Percentiles rank a stretch among this genome's conserved stretches.
phyloP scores from a whole-genome alignment of 2,113 vertebrate species.

The Semnornis frantzii region DNA sequence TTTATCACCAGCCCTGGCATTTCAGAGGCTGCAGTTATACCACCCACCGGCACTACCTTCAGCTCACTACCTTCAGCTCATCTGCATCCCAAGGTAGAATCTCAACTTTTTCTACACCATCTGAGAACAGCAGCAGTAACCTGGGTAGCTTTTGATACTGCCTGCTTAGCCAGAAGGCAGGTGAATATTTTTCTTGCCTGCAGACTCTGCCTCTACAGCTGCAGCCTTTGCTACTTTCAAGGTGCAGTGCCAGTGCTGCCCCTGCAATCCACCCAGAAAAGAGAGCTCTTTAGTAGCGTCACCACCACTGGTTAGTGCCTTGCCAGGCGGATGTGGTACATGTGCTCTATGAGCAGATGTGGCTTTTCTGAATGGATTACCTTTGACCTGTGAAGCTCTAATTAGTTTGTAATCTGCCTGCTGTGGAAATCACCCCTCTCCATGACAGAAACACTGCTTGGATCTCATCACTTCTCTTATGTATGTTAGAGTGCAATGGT shows the following conservation, averaged over 20 bases:
- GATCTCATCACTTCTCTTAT: neutral
- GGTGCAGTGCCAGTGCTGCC: neutral
- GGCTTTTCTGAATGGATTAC: neutral
- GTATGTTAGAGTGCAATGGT: neutral
- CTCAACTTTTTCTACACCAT: neutral
- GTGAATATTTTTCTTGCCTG: neutral
- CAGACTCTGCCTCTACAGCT: neutral
- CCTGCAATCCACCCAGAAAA: neutral
- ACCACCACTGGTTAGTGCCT: neutral
- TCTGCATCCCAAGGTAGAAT: neutral
- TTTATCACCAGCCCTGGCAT: neutral
- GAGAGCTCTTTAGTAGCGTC: neutral
- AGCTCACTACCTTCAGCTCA: neutral
- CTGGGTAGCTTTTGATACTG: neutral
- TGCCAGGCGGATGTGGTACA: accelerated
- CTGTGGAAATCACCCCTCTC: neutral
- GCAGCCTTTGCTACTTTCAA: neutral
- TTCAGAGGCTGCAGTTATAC: neutral
- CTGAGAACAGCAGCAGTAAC: neutral
- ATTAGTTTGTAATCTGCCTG: neutral
- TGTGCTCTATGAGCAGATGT: neutral
- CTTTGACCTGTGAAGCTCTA: neutral
- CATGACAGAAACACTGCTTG: neutral
- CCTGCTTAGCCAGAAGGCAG: neutral
- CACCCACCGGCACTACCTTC: neutral